phyloP scores from a whole-genome alignment of 2,113 vertebrate species.

The Aptenodytes forsteri region DNA sequence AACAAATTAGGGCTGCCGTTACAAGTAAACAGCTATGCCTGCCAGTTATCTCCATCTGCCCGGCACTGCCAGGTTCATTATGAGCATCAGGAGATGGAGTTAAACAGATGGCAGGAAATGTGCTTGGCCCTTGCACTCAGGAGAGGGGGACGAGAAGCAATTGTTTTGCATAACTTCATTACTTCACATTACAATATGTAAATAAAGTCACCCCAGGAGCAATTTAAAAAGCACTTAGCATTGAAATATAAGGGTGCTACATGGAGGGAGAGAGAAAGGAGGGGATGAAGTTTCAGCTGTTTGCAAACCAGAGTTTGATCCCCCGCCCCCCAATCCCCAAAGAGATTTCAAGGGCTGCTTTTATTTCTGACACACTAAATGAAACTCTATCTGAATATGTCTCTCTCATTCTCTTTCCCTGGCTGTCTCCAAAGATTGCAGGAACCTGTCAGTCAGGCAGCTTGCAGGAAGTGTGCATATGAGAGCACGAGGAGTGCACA shows the following conservation, averaged over 20 bases:
- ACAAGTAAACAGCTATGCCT: constrained; percentile 65
- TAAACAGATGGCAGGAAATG: constrained; percentile 73
- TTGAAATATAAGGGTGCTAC: constrained; percentile 46
- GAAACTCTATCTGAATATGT: background rate
- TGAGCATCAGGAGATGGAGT: constrained; percentile 60
- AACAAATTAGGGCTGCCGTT: constrained; percentile 63
- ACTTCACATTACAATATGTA: constrained; percentile 66
- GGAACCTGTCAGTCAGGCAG: background rate
- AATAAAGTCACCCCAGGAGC: constrained; percentile 36
- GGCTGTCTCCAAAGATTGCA: constrained; percentile 7
- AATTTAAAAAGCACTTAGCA: constrained; percentile 30
- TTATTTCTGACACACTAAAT: constrained; percentile 25
- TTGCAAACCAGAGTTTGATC: background rate
- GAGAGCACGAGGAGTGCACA: background rate
- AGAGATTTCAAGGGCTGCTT: constrained; percentile 34
- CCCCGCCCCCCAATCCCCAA: background rate
- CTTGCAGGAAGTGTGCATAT: background rate
- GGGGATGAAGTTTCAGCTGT: background rate
- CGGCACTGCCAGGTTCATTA: constrained; percentile 64
- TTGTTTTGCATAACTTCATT: constrained; percentile 61
- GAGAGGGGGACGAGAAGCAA: constrained; percentile 42
- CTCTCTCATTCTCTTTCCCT: background rate
- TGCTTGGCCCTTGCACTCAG: constrained; percentile 55
- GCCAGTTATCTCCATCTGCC: constrained; percentile 70
- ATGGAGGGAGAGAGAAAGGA: background rate